phyloP scores from a whole-genome alignment of 2,888 invertebrate species.

The Chouioia cunea region DNA sequence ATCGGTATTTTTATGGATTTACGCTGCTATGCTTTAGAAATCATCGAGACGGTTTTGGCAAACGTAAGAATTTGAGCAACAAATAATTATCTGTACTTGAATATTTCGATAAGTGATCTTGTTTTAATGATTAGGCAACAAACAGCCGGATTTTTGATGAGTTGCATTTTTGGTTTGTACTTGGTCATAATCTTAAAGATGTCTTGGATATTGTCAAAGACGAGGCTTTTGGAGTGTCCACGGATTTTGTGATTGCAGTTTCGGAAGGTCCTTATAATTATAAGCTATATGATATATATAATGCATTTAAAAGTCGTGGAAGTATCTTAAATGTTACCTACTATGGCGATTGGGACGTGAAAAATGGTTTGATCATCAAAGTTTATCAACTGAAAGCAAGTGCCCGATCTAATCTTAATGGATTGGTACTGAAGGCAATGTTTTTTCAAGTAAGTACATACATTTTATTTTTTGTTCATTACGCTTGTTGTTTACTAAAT shows the following conservation, averaged over 20 bases:
- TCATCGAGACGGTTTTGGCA: not conserved
- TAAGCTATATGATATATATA: slow-evolving; percentile 54
- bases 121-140: slow-evolving; percentile 13
- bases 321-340: slow-evolving; percentile 50
- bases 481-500: not conserved
- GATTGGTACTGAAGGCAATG: slow-evolving; percentile 46
- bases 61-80: not conserved
- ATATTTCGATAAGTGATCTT: not conserved
- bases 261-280: slow-evolving; percentile 34
- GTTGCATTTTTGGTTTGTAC: slow-evolving; percentile 51
- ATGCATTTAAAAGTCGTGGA: slow-evolving; percentile 51
- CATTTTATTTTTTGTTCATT: too few relatives aligned
- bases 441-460: slow-evolving; percentile 20
- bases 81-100: not conserved
- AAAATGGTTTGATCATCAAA: slow-evolving; percentile 3
- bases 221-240: slow-evolving; percentile 51
- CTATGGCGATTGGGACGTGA: slow-evolving; percentile 51
- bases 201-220: slow-evolving; percentile 49
- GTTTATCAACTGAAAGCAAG: slow-evolving; percentile 31
- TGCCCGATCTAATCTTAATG: slow-evolving; percentile 44
- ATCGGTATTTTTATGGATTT: slow-evolving; percentile 34
- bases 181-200: slow-evolving; percentile 47
- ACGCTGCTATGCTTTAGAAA: slow-evolving; percentile 5
- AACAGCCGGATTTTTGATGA: slow-evolving; percentile 32
- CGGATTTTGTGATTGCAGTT: slow-evolving; percentile 54